These are phyloP conservation scores for Tipula vernalis DNA, from an alignment of 2,888 invertebrate genomes.

Conservation along the genomic window DNA sequence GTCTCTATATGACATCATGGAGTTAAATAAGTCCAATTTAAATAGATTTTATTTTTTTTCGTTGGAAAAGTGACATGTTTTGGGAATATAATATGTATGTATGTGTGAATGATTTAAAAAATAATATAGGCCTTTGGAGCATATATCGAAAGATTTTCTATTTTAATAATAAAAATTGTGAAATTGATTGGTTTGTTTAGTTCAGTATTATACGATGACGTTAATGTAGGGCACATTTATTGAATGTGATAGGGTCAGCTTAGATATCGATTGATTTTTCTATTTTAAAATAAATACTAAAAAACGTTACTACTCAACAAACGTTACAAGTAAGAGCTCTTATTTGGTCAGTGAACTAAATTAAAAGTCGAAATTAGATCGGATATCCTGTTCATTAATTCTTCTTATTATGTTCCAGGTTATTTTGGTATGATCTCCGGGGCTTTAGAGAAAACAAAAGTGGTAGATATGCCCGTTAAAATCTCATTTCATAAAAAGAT, in stretches of 20 bases:
- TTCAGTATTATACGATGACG: background rate
- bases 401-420: no score
- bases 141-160: background rate
- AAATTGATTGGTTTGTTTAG: background rate
- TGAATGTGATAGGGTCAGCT: background rate
- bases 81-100: background rate
- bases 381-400: no score
- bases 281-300: no score
- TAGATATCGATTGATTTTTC: background rate
- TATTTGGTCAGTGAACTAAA: no score
- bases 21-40: background rate
- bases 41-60: background rate
- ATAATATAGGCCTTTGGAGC: background rate
- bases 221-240: background rate
- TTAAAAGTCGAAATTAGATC: no score
- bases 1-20: background rate
- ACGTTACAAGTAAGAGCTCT: no score
- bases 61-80: background rate
- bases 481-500: no score
- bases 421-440: no score
- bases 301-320: no score
- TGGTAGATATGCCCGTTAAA: no score
- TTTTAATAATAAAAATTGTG: background rate
- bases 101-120: background rate
- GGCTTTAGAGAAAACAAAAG: no score